phyloP scores from a whole-genome alignment of 2,797 vertebrate genomes.

The Nyctibius grandis region DNA sequence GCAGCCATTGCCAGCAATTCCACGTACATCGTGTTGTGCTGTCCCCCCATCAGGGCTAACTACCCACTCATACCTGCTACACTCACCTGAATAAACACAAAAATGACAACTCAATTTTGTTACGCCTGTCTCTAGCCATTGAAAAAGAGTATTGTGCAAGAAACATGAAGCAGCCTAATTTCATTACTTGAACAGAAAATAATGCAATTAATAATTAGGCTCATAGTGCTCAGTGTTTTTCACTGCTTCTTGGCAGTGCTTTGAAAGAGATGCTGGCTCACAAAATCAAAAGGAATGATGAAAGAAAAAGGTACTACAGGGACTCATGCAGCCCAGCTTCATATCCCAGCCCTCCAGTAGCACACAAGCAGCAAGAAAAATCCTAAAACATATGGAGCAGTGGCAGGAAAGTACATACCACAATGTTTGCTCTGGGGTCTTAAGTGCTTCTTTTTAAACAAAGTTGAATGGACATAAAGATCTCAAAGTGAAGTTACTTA shows the following conservation, averaged over 20 bases:
- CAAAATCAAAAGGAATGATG: background rate
- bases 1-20: background rate
- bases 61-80: background rate
- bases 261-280: background rate
- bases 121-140: no score
- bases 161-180: background rate
- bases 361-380: background rate
- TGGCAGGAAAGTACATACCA: background rate
- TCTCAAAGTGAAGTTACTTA: background rate
- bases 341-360: background rate
- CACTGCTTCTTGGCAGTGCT: background rate
- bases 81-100: background rate
- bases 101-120: background rate
- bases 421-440: background rate
- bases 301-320: background rate
- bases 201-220: background rate
- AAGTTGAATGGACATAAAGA: background rate
- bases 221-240: background rate
- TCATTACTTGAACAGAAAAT: background rate
- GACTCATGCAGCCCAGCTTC: background rate
- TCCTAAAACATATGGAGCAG: background rate
- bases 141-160: background rate
- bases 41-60: background rate
- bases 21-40: rapidly evolving
- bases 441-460: background rate